These are phyloP conservation scores for Molothrus ater DNA, from an alignment of 2,797 vertebrate species.

Conservation along the genomic window DNA sequence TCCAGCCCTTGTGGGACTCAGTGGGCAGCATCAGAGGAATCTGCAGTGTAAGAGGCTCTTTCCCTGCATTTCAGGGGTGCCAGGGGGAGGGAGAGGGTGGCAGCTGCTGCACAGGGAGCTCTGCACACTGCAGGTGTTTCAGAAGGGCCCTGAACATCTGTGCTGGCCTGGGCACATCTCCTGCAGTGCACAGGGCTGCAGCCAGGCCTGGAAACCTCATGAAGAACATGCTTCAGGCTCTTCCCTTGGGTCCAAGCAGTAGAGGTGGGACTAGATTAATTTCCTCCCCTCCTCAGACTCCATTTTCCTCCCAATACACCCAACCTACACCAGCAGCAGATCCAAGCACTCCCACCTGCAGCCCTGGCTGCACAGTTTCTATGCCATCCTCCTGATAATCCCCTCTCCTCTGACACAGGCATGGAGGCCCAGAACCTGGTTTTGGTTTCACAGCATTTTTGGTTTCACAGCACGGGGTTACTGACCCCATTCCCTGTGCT, in stretches of 20 bases:
- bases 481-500: rapidly evolving
- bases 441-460: background rate
- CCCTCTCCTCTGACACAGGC: background rate
- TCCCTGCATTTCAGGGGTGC: background rate
- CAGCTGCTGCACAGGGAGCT: background rate
- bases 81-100: background rate
- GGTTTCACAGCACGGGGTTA: background rate
- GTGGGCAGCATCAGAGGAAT: background rate
- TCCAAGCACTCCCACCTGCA: rapidly evolving
- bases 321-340: rapidly evolving
- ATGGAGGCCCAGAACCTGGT: background rate
- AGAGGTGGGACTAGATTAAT: background rate
- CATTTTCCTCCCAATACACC: background rate
- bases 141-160: background rate
- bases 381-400: rapidly evolving
- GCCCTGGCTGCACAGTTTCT: background rate
- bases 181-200: background rate
- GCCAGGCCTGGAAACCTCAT: background rate
- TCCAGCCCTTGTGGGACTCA: background rate
- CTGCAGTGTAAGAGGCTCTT: background rate
- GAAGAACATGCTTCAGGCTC: background rate
- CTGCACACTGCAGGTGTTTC: background rate
- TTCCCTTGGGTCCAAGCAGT: background rate
- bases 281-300: background rate
- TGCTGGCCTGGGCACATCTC: rapidly evolving